phyloP scores from a whole-genome alignment of 2,797 vertebrate species.

The Argya squamiceps region DNA sequence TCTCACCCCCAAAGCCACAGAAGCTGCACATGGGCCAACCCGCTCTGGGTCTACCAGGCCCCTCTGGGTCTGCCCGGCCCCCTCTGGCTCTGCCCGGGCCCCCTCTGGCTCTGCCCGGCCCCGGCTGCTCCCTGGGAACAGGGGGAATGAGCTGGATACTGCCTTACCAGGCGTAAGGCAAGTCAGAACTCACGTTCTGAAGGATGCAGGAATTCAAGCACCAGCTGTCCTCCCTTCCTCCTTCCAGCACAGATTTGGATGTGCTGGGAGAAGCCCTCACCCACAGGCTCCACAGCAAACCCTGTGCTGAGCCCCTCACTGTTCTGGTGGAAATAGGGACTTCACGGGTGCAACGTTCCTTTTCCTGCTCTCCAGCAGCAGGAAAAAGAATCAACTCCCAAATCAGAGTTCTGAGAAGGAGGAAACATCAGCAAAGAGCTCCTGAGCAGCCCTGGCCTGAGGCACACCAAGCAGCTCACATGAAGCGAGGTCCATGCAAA shows the following conservation, averaged over 20 bases:
- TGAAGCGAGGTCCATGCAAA: conserved; percentile 38
- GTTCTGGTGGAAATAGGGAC: not conserved
- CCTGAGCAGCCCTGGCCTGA: not conserved
- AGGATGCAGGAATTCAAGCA: not conserved
- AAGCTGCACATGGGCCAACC: not conserved
- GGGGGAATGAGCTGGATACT: rapidly evolving
- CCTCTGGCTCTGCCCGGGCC: no score
- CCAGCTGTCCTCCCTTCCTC: not conserved
- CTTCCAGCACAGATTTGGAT: not conserved
- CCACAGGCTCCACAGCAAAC: not conserved
- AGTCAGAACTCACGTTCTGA: not conserved
- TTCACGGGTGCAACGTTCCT: not conserved
- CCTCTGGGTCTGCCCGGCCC: no score
- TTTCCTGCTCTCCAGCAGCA: not conserved
- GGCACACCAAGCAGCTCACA: not conserved
- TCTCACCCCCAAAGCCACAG: not conserved
- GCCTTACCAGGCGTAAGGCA: not conserved
- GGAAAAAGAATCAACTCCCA: not conserved
- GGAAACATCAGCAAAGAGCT: not conserved
- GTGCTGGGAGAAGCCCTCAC: not conserved
- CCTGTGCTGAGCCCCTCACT: not conserved
- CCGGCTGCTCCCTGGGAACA: not conserved
- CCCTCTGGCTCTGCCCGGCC: not conserved
- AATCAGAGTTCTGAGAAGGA: conserved; percentile 3
- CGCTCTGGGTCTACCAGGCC: not conserved